These are phyloP conservation scores for Euglossa dilemma DNA, from an alignment of 1,140 invertebrate species.

Conservation along the genomic window DNA sequence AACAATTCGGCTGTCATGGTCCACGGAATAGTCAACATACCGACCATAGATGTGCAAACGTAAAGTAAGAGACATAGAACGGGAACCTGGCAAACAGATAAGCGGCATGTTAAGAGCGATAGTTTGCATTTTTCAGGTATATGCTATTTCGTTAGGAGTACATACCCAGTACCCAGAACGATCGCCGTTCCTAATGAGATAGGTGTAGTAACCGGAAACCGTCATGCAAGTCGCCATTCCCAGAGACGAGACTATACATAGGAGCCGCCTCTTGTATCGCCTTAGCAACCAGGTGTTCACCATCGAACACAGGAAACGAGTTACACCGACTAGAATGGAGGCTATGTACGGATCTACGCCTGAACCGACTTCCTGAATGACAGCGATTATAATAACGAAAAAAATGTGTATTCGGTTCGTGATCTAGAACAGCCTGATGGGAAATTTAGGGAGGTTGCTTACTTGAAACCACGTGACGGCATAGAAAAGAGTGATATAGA, in stretches of 20 bases:
- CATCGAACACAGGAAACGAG: conserved; percentile 85
- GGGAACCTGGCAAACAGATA: conserved; percentile 70
- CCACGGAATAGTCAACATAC: conserved; percentile 84
- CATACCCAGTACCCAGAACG: conserved; percentile 68
- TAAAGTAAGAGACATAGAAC: conserved; percentile 82
- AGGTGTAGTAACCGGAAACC: conserved; percentile 82
- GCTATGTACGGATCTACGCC: conserved; percentile 82
- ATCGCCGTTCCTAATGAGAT: conserved; percentile 77
- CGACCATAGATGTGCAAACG: conserved; percentile 84
- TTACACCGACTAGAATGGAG: conserved; percentile 85
- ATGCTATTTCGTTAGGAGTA: not conserved
- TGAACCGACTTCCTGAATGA: conserved; percentile 80
- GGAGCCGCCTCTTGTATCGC: conserved; percentile 80
- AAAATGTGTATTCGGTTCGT: not conserved
- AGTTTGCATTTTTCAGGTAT: not conserved
- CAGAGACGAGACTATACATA: conserved; percentile 82
- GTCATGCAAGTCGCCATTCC: conserved; percentile 83
- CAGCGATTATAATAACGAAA: not conserved
- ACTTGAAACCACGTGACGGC: conserved; percentile 86
- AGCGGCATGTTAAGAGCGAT: not conserved
- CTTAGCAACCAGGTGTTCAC: conserved; percentile 83
- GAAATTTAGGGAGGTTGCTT: conserved; percentile 37
- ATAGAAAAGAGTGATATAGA: conserved; percentile 88
- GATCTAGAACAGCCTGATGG: not conserved
- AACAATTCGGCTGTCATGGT: conserved; percentile 86